phyloP scores from a whole-genome alignment of 2,888 invertebrate genomes.

The Rapana venosa region DNA sequence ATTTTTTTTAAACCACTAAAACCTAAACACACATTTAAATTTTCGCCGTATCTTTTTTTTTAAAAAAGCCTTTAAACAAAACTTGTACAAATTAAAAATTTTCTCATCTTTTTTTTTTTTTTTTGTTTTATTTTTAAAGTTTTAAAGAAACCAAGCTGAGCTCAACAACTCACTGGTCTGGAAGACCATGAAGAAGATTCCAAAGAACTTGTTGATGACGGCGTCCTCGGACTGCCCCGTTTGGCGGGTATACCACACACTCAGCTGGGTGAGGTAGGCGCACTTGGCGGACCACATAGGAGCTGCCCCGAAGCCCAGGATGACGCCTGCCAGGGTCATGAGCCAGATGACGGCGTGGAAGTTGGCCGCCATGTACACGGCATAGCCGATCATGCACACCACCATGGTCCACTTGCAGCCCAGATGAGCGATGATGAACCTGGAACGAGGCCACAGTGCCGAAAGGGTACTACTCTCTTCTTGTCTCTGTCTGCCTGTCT shows the following conservation, averaged over 20 bases:
- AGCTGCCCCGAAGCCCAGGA: conserved; percentile 96
- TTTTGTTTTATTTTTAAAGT: no score
- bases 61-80: no score
- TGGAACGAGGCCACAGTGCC: conserved; percentile 45
- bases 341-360: conserved; percentile 86
- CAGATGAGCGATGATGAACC: conserved; percentile 80
- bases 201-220: conserved; percentile 97
- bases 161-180: conserved; percentile 91
- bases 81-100: no score
- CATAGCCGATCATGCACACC: conserved; percentile 93
- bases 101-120: no score
- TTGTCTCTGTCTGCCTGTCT: not conserved
- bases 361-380: conserved; percentile 95
- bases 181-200: conserved; percentile 98
- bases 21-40: no score
- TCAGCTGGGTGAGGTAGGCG: conserved; percentile 90
- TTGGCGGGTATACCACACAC: conserved; percentile 90
- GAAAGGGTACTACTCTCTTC: not conserved
- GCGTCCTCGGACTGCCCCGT: conserved; percentile 89
- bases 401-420: conserved; percentile 98
- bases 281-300: conserved; percentile 99
- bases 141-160: no score
- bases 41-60: no score
- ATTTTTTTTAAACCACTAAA: no score
- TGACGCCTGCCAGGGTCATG: conserved; percentile 86